These are phyloP conservation scores for Pyxicephalus adspersus DNA, from an alignment of 2,113 vertebrate species.

Conservation along the genomic window DNA sequence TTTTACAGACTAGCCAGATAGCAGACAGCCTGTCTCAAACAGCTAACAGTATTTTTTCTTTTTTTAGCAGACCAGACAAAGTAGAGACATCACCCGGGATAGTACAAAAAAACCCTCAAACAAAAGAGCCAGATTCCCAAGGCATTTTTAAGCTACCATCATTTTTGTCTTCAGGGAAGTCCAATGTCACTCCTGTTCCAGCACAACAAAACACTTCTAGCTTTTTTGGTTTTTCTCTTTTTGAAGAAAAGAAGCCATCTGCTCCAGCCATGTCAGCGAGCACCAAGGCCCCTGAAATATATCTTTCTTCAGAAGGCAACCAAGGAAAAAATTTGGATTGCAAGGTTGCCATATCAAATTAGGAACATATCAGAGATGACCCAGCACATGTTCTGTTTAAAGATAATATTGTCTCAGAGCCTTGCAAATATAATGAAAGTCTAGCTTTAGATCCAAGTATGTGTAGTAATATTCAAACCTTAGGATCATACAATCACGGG, in stretches of 20 bases:
- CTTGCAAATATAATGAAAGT: background rate
- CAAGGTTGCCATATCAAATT: background rate
- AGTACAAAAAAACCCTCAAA: conserved; percentile 50
- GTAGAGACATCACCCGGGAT: conserved; percentile 60
- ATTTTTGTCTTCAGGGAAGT: conserved; percentile 74
- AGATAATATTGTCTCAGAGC: background rate
- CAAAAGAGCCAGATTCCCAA: conserved; percentile 70
- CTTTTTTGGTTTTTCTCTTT: conserved; percentile 79
- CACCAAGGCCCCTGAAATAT: conserved; percentile 49
- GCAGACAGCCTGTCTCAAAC: conserved; percentile 58
- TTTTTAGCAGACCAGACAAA: conserved; percentile 73
- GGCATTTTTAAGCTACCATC: conserved; percentile 79
- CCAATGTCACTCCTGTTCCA: conserved; percentile 69
- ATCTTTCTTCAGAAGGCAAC: conserved; percentile 54
- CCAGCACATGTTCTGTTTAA: background rate
- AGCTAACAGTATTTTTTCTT: conserved; percentile 74
- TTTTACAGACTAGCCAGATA: conserved; percentile 63
- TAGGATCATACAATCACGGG: too few relatives aligned
- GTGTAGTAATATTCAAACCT: background rate
- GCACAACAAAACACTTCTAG: conserved; percentile 76
- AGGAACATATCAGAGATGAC: background rate
- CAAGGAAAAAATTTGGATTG: background rate
- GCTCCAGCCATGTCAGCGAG: conserved; percentile 52
- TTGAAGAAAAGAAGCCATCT: conserved; percentile 77
- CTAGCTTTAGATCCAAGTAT: background rate